These are phyloP conservation scores for Pelodytes ibericus DNA, from an alignment of 2,797 vertebrate species.

Conservation along the genomic window DNA sequence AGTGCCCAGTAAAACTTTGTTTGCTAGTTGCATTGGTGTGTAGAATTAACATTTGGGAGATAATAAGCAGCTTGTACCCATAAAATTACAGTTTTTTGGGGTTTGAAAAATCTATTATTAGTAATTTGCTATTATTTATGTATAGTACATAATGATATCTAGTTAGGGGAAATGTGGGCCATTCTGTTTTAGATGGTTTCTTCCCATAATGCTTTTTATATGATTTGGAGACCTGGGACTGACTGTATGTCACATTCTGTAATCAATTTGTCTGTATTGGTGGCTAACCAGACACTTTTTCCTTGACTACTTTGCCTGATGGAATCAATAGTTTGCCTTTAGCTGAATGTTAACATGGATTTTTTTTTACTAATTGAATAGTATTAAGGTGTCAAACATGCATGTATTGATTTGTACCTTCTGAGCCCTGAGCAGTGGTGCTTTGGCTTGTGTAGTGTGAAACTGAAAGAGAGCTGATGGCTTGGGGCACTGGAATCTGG, in stretches of 20 bases:
- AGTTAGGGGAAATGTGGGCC: not conserved
- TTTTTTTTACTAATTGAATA: not conserved
- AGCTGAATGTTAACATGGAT: not conserved
- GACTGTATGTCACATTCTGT: not conserved
- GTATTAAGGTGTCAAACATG: not conserved
- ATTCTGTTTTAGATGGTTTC: not conserved
- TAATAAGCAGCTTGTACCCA: no score
- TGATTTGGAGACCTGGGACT: not conserved
- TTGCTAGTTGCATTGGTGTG: no score
- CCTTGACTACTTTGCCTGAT: not conserved
- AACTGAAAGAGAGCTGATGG: not conserved
- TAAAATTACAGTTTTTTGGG: no score
- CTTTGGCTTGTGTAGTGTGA: not conserved
- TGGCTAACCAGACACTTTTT: not conserved
- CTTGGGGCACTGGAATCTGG: not conserved
- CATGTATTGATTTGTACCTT: not conserved
- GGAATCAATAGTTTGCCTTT: not conserved
- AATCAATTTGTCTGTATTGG: not conserved
- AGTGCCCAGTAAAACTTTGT: no score
- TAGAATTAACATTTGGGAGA: no score
- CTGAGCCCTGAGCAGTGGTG: not conserved
- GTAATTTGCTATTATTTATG: not conserved
- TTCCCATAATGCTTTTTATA: not conserved
- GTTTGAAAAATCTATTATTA: no score
- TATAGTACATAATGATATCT: not conserved